A percentile compares a stretch with the other conserved stretches of the same genome.
phyloP scores from a whole-genome alignment of 2,888 invertebrate species.

The Koerneria pararmatus region DNA sequence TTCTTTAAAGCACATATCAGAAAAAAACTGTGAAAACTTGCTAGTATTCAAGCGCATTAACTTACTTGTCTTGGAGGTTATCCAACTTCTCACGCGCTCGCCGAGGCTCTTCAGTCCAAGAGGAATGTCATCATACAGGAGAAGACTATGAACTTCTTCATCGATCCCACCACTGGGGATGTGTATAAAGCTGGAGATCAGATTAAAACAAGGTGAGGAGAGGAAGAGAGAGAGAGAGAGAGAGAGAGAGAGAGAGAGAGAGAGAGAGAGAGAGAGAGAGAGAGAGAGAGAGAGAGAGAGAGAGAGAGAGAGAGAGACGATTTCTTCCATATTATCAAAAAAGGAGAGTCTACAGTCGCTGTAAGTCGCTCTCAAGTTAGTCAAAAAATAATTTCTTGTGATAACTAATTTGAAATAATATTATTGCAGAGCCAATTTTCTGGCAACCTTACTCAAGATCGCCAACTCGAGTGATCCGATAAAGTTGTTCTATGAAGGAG shows the following conservation, averaged over 20 bases:
- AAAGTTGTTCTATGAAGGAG: constrained; percentile 45
- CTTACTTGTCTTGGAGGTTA: constrained; percentile 35
- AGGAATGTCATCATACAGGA: constrained; percentile 39
- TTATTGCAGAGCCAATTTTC: constrained; percentile 31
- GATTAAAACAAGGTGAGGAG: constrained; percentile 43
- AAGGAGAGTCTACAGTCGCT: too few species aligned
- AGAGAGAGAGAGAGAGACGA: not conserved
- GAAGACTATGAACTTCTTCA: constrained; percentile 45
- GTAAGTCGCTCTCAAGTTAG: too few species aligned
- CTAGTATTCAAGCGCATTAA: too few species aligned
- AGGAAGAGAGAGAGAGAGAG: not conserved
- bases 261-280: not conserved
- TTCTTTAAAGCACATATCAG: too few species aligned
- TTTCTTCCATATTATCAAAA: not conserved
- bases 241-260: constrained; percentile 1
- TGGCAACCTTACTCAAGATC: constrained; percentile 39
- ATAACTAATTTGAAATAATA: too few species aligned
- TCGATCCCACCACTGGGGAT: constrained; percentile 48
- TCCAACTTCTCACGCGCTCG: constrained; percentile 56
- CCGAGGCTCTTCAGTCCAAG: constrained; percentile 42
- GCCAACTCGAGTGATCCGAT: constrained; percentile 48
- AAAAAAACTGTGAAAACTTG: too few species aligned
- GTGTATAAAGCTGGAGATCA: constrained; percentile 54
- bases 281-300: too few species aligned
- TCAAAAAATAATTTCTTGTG: too few species aligned